Conservation (phyloP, 2,113 vertebrate species). For the Triplophysa siluroides region DNA sequence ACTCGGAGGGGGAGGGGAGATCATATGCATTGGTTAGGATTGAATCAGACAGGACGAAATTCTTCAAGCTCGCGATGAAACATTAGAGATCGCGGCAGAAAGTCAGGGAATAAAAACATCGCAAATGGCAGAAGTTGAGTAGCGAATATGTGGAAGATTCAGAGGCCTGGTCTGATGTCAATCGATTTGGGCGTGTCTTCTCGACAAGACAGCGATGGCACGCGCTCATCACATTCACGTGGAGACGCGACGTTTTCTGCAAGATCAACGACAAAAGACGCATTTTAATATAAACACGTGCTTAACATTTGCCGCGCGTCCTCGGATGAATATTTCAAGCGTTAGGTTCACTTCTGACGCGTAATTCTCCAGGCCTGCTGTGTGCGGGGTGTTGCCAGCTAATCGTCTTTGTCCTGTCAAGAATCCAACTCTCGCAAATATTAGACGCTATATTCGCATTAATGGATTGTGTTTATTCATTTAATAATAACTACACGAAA, state of each 20-base stretch:
- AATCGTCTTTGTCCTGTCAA: constrained; percentile 12
- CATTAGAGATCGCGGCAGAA: constrained; percentile 47
- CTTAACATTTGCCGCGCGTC: neutral
- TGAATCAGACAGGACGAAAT: constrained; percentile 73
- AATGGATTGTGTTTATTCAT: neutral
- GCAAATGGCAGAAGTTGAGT: constrained; percentile 58
- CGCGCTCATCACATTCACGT: constrained; percentile 19
- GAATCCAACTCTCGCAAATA: neutral
- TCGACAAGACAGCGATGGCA: constrained; percentile 36
- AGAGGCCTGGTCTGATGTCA: constrained; percentile 55
- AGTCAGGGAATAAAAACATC: constrained; percentile 2
- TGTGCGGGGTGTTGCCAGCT: neutral
- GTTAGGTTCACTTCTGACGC: neutral
- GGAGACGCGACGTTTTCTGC: neutral
- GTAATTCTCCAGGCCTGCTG: neutral
- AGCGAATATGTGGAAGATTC: constrained; percentile 1
- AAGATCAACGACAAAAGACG: neutral
- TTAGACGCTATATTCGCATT: neutral
- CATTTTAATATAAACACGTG: neutral
- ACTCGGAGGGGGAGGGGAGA: constrained; percentile 60
- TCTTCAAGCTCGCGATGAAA: constrained; percentile 68
- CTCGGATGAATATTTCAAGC: neutral
- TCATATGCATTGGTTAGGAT: constrained; percentile 75
- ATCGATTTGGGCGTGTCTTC: constrained; percentile 72
- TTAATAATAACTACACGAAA: neutral